Conservation (phyloP, 2,113 vertebrate genomes). For the Dasyprocta punctata region DNA sequence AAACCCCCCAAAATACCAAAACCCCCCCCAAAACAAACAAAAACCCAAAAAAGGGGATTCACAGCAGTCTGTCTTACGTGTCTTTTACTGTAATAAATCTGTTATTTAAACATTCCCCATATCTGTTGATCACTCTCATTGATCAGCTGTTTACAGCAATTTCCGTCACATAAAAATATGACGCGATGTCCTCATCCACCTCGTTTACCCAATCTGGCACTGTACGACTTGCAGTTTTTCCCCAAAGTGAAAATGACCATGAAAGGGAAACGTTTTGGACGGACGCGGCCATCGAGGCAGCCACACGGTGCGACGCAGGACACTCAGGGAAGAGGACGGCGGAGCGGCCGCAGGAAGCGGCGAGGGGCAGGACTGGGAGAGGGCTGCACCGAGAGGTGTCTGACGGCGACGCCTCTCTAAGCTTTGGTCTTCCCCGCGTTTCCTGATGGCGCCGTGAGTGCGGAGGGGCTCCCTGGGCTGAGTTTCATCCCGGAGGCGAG, state of each 20-base stretch:
- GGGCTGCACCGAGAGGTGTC: rapidly evolving
- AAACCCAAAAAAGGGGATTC: background rate
- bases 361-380: rapidly evolving
- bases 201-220: background rate
- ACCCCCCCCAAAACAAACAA: no score
- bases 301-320: background rate
- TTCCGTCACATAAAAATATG: background rate
- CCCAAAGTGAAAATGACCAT: background rate
- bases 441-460: background rate
- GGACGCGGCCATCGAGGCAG: background rate
- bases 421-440: no score
- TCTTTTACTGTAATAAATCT: background rate
- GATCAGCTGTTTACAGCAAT: background rate
- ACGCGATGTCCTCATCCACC: background rate
- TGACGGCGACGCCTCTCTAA: rapidly evolving
- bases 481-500: background rate
- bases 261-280: background rate
- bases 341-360: background rate
- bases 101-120: background rate
- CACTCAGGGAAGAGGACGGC: background rate
- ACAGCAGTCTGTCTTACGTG: background rate
- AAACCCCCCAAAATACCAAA: no score
- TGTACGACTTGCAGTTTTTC: background rate
- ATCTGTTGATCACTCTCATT: background rate
- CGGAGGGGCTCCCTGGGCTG: background rate